These are phyloP conservation scores for Zapornia atra DNA, from an alignment of 2,113 vertebrate genomes.

Conservation along the genomic window DNA sequence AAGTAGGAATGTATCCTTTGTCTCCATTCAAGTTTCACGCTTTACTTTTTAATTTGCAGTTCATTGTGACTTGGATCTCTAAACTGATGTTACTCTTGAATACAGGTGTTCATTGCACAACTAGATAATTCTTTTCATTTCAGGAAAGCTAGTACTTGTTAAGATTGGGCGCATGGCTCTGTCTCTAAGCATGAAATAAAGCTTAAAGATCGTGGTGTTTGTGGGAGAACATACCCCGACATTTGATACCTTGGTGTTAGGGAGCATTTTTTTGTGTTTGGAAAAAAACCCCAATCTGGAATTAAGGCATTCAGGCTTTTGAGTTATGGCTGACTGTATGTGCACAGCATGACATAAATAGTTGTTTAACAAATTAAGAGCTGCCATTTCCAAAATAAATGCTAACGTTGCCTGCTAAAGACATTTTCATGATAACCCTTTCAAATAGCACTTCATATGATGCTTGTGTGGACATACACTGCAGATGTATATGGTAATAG, in stretches of 20 bases:
- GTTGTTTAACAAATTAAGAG: neutral
- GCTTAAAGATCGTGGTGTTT: neutral
- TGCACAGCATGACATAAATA: neutral
- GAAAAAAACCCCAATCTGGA: neutral
- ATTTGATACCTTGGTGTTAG: neutral
- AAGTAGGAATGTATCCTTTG: neutral
- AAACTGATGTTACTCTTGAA: neutral
- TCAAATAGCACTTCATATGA: neutral
- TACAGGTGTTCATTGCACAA: neutral
- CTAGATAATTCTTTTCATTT: neutral
- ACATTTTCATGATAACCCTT: neutral
- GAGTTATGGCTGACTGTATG: neutral
- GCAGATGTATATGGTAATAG: neutral
- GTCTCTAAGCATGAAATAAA: neutral
- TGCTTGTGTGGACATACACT: neutral
- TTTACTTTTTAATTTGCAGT: neutral
- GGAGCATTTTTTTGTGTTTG: neutral
- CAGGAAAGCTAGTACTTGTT: neutral
- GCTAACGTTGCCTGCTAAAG: neutral
- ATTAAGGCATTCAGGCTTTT: neutral
- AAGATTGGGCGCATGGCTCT: neutral
- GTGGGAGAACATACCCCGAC: neutral
- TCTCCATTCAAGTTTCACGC: neutral
- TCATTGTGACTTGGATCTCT: neutral
- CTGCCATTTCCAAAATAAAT: neutral